phyloP scores from a whole-genome alignment of 2,888 invertebrate species.

The Notodonta dromedarius region DNA sequence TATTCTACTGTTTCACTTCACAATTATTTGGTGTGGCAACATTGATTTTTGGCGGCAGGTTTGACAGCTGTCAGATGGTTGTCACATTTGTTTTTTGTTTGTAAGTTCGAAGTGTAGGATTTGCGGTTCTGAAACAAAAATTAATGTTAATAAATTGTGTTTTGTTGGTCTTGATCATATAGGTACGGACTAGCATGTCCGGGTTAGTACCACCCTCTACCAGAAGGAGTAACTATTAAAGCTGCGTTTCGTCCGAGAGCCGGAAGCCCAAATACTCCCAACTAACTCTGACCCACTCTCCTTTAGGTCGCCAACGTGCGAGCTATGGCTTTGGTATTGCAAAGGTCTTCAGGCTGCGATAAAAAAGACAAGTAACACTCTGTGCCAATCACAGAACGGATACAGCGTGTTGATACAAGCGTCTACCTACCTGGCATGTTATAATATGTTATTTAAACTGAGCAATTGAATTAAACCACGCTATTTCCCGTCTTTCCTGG shows the following conservation, averaged over 20 bases:
- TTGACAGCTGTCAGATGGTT: conserved; percentile 21
- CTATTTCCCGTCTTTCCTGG: conserved; percentile 7
- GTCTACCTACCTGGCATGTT: not conserved
- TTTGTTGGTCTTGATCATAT: too few species aligned
- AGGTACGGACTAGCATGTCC: too few species aligned
- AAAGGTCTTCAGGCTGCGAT: too few species aligned
- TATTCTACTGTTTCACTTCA: conserved; percentile 11
- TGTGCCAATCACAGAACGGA: conserved; percentile 1
- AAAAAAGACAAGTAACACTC: too few species aligned
- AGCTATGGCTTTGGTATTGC: too few species aligned
- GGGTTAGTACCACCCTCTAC: too few species aligned
- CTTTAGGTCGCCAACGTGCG: too few species aligned
- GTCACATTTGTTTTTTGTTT: conserved; percentile 10
- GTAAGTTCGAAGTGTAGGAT: conserved; percentile 16
- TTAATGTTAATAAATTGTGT: conserved; percentile 2
- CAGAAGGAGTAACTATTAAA: too few species aligned
- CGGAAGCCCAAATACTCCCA: too few species aligned
- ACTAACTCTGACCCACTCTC: too few species aligned
- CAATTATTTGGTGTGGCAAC: conserved; percentile 31
- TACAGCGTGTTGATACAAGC: not conserved
- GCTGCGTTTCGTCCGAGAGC: too few species aligned
- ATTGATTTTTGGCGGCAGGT: conserved; percentile 37
- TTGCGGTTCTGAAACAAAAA: conserved; percentile 35
- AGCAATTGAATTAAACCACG: conserved; percentile 1
- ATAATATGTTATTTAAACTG: not conserved